Conservation (phyloP, 1,140 invertebrate species). For the Apis mellifera region DNA sequence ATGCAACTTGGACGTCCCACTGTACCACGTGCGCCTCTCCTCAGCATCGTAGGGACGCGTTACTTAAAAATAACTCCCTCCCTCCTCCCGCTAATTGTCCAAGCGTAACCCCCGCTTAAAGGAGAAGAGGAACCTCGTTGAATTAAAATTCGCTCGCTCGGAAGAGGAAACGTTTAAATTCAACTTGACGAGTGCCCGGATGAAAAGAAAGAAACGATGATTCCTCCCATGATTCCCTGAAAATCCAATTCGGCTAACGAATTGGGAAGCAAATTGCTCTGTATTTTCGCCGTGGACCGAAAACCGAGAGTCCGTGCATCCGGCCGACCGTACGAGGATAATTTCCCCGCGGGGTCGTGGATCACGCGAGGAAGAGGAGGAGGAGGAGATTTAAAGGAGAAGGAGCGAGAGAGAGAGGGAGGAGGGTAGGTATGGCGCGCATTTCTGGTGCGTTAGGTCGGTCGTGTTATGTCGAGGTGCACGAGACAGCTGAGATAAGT, state of each 20-base stretch:
- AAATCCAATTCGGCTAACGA: neutral
- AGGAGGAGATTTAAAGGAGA: neutral
- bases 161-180: neutral
- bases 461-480: slow-evolving; percentile 42
- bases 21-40: slow-evolving; percentile 19
- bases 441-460: slow-evolving; percentile 27
- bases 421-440: neutral
- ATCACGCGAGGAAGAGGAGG: neutral
- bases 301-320: neutral
- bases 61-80: neutral
- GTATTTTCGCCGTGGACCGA: neutral
- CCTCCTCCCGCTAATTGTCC: neutral
- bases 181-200: neutral
- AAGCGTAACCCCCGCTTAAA: too few species aligned
- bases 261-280: neutral
- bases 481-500: slow-evolving; percentile 49
- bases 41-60: neutral
- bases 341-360: neutral
- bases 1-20: slow-evolving; percentile 12
- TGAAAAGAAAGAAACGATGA: neutral
- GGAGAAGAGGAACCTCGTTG: too few species aligned
- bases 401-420: neutral
- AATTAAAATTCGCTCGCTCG: neutral
- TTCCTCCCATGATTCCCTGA: too few species aligned
- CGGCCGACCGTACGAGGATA: neutral